Conservation (phyloP, 2,888 invertebrate genomes). For the Netelia melanura region DNA sequence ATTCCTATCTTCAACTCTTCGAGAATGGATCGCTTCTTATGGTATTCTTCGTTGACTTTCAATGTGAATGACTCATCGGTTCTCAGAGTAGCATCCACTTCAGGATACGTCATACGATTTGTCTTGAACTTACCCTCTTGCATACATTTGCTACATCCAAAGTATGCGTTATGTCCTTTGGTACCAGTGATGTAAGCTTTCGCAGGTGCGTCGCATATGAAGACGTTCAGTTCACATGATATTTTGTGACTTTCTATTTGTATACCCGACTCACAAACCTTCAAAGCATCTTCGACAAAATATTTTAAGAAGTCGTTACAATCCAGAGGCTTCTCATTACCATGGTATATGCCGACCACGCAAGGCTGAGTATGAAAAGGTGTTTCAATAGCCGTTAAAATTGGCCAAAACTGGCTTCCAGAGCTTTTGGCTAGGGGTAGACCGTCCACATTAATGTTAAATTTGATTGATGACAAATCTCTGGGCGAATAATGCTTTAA, state of each 20-base stretch:
- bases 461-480: neutral
- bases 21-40: constrained; percentile 29
- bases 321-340: neutral
- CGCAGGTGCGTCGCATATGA: constrained; percentile 52
- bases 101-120: constrained; percentile 40
- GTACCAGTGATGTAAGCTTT: constrained; percentile 62
- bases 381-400: neutral
- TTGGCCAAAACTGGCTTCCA: constrained; percentile 3
- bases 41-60: constrained; percentile 58
- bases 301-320: constrained; percentile 6
- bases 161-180: constrained; percentile 69
- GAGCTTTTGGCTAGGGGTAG: neutral
- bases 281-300: neutral
- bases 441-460: neutral
- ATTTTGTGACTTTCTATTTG: neutral
- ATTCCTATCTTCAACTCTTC: neutral
- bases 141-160: constrained; percentile 66
- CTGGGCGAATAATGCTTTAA: neutral
- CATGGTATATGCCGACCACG: neutral
- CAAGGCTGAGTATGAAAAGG: constrained; percentile 3
- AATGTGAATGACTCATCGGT: constrained; percentile 62
- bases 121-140: constrained; percentile 49
- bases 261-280: neutral
- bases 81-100: constrained; percentile 51
- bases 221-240: neutral